Percentiles rank a stretch among this genome's conserved stretches.
These are phyloP conservation scores for Tridacna gigas DNA, from an alignment of 2,888 invertebrate genomes.

Conservation along the genomic window DNA sequence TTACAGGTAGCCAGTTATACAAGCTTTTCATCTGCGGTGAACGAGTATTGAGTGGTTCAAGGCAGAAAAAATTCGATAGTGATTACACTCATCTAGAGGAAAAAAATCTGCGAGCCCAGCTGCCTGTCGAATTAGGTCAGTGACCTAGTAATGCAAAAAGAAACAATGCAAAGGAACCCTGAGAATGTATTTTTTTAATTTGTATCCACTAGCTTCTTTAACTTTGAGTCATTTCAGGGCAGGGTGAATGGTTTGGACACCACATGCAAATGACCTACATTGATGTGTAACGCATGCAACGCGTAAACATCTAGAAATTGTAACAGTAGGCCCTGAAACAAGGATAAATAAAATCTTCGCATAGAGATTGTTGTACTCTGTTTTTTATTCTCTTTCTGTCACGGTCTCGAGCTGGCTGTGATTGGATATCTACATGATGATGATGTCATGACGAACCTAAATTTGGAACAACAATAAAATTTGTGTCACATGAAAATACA, in stretches of 20 bases:
- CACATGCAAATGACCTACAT: not conserved
- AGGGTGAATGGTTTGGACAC: not conserved
- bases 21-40: too few relatives aligned
- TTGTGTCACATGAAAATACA: conserved; percentile 3
- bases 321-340: conserved; percentile 20
- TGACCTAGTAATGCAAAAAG: not conserved
- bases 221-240: not conserved
- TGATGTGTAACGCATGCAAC: conserved; percentile 6
- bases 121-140: conserved; percentile 13
- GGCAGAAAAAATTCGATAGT: too few relatives aligned
- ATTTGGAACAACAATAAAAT: conserved; percentile 33
- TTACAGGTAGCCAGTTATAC: too few relatives aligned
- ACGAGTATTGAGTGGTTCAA: too few relatives aligned
- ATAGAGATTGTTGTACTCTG: conserved; percentile 14
- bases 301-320: conserved; percentile 14
- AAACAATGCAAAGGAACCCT: not conserved
- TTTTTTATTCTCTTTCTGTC: conserved; percentile 4
- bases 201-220: too few relatives aligned
- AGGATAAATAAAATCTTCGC: conserved; percentile 7
- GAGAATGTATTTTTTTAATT: too few relatives aligned
- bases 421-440: conserved; percentile 12
- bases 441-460: conserved; percentile 31
- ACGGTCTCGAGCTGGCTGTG: not conserved
- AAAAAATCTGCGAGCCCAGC: not conserved
- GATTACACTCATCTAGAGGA: too few relatives aligned